A percentile compares a stretch with the other conserved stretches of the same genome.
Conservation (phyloP, 2,888 invertebrate genomes). For the Lysandra coridon region DNA sequence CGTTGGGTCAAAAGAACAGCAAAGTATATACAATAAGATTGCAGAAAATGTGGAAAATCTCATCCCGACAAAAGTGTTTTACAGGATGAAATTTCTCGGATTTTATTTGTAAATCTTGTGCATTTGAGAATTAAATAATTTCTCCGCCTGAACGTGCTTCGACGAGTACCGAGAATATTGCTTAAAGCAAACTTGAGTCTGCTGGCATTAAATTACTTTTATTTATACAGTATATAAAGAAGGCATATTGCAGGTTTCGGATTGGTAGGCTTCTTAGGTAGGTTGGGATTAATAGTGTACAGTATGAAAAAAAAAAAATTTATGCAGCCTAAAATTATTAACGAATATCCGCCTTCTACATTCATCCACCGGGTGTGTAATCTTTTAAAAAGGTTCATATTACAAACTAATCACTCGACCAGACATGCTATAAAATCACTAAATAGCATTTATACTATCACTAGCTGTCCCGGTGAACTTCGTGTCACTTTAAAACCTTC, state of each 20-base stretch:
- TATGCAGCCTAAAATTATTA: no score
- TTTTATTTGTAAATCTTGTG: constrained; percentile 28
- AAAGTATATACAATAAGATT: not conserved
- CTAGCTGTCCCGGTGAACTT: no score
- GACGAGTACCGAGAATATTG: constrained; percentile 19
- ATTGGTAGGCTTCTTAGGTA: not conserved
- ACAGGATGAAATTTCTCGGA: constrained; percentile 21
- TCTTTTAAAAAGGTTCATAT: no score
- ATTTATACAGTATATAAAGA: not conserved
- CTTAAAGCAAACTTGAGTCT: constrained; percentile 2
- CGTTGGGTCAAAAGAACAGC: not conserved
- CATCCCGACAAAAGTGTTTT: constrained; percentile 1
- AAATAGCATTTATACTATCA: no score
- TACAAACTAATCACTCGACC: no score
- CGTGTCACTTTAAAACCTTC: no score
- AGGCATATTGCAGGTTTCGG: not conserved
- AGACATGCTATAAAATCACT: no score
- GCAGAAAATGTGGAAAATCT: not conserved
- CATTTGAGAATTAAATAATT: constrained; percentile 30
- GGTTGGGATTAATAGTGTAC: no score
- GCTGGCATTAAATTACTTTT: not conserved
- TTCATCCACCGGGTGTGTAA: no score
- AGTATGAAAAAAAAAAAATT: no score
- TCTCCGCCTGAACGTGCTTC: constrained; percentile 23
- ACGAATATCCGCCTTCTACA: no score